Percentiles rank a stretch among this genome's conserved stretches.
These are phyloP conservation scores for Macropis europaea DNA, from an alignment of 2,888 invertebrate species.

Conservation along the genomic window DNA sequence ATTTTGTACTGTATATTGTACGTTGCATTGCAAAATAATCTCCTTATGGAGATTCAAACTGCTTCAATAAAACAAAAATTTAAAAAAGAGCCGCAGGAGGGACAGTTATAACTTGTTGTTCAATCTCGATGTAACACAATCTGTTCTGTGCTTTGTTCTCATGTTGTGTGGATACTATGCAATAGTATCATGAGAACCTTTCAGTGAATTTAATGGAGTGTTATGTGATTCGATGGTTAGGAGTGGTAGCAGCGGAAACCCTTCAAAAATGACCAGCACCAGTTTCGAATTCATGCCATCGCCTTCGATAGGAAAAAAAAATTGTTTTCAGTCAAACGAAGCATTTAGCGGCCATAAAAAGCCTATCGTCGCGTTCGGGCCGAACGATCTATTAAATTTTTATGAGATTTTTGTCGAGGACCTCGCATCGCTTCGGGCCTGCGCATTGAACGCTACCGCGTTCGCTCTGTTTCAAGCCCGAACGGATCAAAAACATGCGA, in stretches of 20 bases:
- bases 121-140: too few species aligned
- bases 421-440: constrained; percentile 18
- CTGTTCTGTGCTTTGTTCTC: too few species aligned
- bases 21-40: too few species aligned
- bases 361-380: constrained; percentile 55
- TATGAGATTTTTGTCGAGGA: constrained; percentile 66
- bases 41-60: too few species aligned
- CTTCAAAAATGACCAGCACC: constrained; percentile 29
- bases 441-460: constrained; percentile 22
- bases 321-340: constrained; percentile 75
- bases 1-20: too few species aligned
- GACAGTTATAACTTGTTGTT: too few species aligned
- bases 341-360: constrained; percentile 73
- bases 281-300: constrained; percentile 20
- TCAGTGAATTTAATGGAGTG: constrained; percentile 26
- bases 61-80: too few species aligned
- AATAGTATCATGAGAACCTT: too few species aligned
- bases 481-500: constrained; percentile 11
- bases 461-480: constrained; percentile 21
- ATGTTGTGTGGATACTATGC: too few species aligned
- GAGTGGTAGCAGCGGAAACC: constrained; percentile 14
- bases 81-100: too few species aligned
- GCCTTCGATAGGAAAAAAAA: constrained; percentile 51
- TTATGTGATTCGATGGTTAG: constrained; percentile 1
- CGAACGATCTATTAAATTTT: constrained; percentile 76